Conservation (phyloP, 2,888 invertebrate genomes). For the Ichneumoninae sp. region DNA sequence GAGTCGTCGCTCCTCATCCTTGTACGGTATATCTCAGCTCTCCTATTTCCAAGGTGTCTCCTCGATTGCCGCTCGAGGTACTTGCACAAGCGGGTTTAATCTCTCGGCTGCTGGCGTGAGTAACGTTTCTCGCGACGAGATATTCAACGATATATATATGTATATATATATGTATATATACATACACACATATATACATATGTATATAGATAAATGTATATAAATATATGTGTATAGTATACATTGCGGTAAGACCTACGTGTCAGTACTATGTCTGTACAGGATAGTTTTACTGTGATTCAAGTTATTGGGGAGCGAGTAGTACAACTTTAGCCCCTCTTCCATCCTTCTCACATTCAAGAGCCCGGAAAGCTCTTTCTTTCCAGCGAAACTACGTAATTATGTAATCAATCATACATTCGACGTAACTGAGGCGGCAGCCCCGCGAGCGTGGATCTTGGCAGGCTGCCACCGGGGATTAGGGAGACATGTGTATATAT, state of each 20-base stretch:
- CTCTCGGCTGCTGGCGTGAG: conserved; percentile 48
- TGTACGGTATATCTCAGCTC: conserved; percentile 38
- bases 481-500: conserved; percentile 36
- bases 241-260: conserved; percentile 1
- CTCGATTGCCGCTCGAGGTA: conserved; percentile 50
- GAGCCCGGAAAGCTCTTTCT: conserved; percentile 36
- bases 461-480: conserved; percentile 48
- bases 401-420: conserved; percentile 62
- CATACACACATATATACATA: background rate
- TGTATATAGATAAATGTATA: background rate
- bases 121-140: conserved; percentile 45
- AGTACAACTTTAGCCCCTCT: conserved; percentile 29
- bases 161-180: conserved; percentile 7
- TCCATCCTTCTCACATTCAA: conserved; percentile 38
- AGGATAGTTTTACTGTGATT: conserved; percentile 36
- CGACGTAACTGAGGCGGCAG: conserved; percentile 31
- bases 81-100: conserved; percentile 53
- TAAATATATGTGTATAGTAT: background rate
- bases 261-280: background rate
- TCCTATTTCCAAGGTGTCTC: conserved; percentile 49
- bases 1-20: conserved; percentile 43
- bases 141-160: conserved; percentile 11
- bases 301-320: conserved; percentile 18
- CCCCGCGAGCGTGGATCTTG: conserved; percentile 29
- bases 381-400: conserved; percentile 24